Conservation (phyloP, 2,888 invertebrate genomes). For the Sarcophaga variegata region DNA sequence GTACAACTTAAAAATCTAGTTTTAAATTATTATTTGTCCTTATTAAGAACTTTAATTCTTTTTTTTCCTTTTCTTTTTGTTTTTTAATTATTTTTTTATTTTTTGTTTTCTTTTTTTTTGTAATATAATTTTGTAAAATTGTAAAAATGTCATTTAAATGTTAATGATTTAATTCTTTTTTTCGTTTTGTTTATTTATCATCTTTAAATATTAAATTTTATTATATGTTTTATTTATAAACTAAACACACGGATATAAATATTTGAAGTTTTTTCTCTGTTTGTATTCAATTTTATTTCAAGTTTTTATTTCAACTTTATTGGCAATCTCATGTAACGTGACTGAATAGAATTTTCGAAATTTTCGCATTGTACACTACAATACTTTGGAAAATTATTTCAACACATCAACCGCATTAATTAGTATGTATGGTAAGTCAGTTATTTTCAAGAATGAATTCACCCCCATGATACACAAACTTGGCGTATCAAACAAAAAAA, state of each 20-base stretch:
- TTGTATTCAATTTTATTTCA: slow-evolving; percentile 11
- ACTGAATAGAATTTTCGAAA: background rate
- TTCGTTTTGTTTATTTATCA: background rate
- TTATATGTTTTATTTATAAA: slow-evolving; percentile 39
- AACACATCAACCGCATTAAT: background rate
- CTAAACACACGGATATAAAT: slow-evolving; percentile 64
- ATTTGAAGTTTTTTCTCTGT: slow-evolving; percentile 30
- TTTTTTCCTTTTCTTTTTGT: background rate
- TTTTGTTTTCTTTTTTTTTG: no score
- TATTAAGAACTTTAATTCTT: slow-evolving; percentile 51
- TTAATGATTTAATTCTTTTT: background rate
- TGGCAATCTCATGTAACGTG: slow-evolving; percentile 21
- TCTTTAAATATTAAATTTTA: background rate
- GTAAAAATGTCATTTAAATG: slow-evolving; percentile 46
- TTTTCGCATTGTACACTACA: no score
- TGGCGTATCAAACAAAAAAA: background rate
- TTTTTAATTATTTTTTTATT: background rate
- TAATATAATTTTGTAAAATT: slow-evolving; percentile 53
- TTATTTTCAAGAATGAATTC: background rate
- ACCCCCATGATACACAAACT: background rate
- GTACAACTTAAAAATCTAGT: slow-evolving; percentile 37
- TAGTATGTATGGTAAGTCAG: background rate
- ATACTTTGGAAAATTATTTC: background rate
- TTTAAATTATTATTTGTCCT: slow-evolving; percentile 59
- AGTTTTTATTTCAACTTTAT: slow-evolving; percentile 12